Evolutionary conservation across 1,140 invertebrate genomes (phyloP).

Genomic region (Meloidogyne chitwoodi): DNA sequence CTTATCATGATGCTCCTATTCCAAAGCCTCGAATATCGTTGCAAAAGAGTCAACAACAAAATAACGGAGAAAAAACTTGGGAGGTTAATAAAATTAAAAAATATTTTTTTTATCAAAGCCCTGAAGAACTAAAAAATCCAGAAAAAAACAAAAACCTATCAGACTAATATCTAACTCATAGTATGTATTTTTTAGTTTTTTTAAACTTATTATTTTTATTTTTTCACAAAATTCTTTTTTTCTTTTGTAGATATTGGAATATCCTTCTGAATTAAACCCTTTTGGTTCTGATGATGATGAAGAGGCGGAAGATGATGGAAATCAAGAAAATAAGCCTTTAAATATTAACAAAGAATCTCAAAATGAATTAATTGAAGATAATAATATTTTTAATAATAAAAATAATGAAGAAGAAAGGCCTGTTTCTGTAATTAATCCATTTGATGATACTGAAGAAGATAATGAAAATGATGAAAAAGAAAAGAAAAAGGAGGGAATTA

Average conservation of each 20-base stretch:
- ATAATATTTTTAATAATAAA: no score
- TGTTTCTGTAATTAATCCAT: not conserved
- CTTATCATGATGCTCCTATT: conserved; percentile 12
- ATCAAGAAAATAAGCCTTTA: conserved; percentile 2
- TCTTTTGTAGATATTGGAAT: not conserved
- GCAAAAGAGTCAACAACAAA: not conserved
- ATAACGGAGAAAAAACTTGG: not conserved
- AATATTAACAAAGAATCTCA: not conserved
- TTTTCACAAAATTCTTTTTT: no score
- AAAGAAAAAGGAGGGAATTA: not conserved
- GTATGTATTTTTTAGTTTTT: no score
- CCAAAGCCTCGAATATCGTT: not conserved
- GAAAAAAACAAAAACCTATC: no score
- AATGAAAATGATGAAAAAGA: not conserved
- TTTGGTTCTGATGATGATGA: conserved; percentile 16
- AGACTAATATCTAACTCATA: no score
- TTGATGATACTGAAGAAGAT: not conserved
- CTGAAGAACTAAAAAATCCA: no score
- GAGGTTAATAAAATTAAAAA: not conserved
- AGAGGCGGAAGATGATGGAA: not conserved
- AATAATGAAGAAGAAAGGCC: not conserved
- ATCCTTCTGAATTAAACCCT: conserved; percentile 12
- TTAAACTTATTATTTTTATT: no score
- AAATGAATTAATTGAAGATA: not conserved
- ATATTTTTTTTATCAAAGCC: no score